These are phyloP conservation scores for Catocala sponsa DNA, from an alignment of 2,888 invertebrate genomes.

Conservation along the genomic window DNA sequence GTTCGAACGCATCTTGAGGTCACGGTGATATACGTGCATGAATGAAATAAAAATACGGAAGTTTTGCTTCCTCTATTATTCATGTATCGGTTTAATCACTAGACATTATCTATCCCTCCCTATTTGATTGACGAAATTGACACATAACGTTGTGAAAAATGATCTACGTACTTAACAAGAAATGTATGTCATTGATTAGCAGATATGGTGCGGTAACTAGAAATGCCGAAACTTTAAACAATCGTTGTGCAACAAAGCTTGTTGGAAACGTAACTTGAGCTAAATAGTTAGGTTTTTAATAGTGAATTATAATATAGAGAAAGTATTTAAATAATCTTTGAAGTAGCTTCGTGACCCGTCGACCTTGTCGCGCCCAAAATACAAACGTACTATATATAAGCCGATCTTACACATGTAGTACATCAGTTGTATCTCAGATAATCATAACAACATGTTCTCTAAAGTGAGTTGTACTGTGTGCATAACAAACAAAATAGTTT, in stretches of 20 bases:
- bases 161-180: neutral
- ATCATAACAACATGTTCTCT: slow-evolving; percentile 73
- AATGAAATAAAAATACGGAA: slow-evolving; percentile 4
- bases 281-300: slow-evolving; percentile 12
- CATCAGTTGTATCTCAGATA: slow-evolving; percentile 69
- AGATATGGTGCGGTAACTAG: neutral
- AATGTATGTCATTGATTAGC: slow-evolving; percentile 26
- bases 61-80: too few relatives aligned
- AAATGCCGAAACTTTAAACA: slow-evolving; percentile 1
- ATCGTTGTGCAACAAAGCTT: slow-evolving; percentile 8
- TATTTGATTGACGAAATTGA: too few relatives aligned
- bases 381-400: slow-evolving; percentile 70
- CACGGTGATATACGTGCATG: slow-evolving; percentile 29
- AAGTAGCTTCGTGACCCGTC: slow-evolving; percentile 70
- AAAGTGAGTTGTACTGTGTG: slow-evolving; percentile 68
- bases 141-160: neutral
- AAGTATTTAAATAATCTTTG: slow-evolving; percentile 49
- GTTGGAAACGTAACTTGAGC: slow-evolving; percentile 6
- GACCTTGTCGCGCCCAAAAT: slow-evolving; percentile 76
- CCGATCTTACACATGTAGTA: slow-evolving; percentile 54
- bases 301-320: slow-evolving; percentile 25
- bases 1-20: slow-evolving; percentile 50
- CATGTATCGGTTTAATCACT: too few relatives aligned
- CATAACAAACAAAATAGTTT: neutral
- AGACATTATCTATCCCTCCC: too few relatives aligned